Evolutionary conservation across 2,113 vertebrate genomes (phyloP).

Genomic region (Anser brachyrhynchus): DNA sequence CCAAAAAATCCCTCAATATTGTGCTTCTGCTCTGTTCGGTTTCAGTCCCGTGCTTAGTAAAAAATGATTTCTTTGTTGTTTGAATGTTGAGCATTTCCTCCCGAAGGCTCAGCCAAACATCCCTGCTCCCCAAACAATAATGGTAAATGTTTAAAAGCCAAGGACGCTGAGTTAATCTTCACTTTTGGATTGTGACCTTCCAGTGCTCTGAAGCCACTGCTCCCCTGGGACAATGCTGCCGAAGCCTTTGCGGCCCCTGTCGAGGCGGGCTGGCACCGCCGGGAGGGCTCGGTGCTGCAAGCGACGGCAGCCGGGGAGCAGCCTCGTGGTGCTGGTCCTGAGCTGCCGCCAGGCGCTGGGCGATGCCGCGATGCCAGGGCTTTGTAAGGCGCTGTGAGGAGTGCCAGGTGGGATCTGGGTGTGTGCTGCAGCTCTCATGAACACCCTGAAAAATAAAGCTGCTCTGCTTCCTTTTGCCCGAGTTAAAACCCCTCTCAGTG

Average conservation of each 20-base stretch:
- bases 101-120: not conserved
- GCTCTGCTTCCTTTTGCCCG: not conserved
- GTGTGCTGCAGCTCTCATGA: not conserved
- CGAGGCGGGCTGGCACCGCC: accelerated
- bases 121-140: not conserved
- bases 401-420: not conserved
- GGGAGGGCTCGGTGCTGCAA: accelerated
- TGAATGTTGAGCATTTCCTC: not conserved
- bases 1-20: accelerated
- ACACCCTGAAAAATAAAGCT: not conserved
- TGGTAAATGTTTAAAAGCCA: conserved; percentile 62
- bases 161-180: conserved; percentile 8
- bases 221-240: not conserved
- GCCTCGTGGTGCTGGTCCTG: not conserved
- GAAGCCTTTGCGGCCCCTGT: accelerated
- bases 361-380: accelerated
- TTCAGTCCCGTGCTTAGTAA: not conserved
- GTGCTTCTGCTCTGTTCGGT: not conserved
- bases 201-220: not conserved
- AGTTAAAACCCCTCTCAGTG: not conserved
- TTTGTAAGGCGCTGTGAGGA: accelerated
- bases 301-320: accelerated
- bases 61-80: not conserved
- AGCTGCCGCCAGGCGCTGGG: not conserved
- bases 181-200: not conserved